Evolutionary conservation across 2,113 vertebrate species (phyloP).

Genomic region (Lophotis ruficrista): DNA sequence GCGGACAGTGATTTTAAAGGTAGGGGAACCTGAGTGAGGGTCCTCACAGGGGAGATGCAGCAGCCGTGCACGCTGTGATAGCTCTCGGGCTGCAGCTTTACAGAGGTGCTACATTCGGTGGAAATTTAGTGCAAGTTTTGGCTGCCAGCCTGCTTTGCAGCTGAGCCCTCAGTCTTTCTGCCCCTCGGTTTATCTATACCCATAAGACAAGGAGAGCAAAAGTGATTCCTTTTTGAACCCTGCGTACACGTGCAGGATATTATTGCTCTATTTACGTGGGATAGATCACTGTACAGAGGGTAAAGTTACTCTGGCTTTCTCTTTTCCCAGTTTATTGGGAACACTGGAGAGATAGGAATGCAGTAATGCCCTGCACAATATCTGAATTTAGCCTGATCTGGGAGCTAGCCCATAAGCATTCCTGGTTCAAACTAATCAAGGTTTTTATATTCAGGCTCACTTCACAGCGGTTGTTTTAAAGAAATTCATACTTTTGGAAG

Average conservation of each 20-base stretch:
- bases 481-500: neutral
- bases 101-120: neutral
- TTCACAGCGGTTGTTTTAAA: neutral
- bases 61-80: rapidly evolving
- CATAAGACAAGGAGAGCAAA: neutral
- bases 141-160: neutral
- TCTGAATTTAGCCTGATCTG: neutral
- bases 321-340: neutral
- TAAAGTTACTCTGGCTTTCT: neutral
- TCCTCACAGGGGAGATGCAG: neutral
- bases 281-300: neutral
- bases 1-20: neutral
- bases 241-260: neutral
- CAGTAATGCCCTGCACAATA: neutral
- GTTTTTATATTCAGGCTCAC: neutral
- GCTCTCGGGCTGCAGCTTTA: neutral
- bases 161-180: neutral
- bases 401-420: neutral
- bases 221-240: neutral
- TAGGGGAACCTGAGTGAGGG: neutral
- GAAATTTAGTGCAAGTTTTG: neutral
- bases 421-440: neutral
- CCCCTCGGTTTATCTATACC: neutral
- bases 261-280: neutral
- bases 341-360: neutral